Evolutionary conservation across 2,888 invertebrate species (phyloP).

Genomic region (Tridacna crocea): DNA sequence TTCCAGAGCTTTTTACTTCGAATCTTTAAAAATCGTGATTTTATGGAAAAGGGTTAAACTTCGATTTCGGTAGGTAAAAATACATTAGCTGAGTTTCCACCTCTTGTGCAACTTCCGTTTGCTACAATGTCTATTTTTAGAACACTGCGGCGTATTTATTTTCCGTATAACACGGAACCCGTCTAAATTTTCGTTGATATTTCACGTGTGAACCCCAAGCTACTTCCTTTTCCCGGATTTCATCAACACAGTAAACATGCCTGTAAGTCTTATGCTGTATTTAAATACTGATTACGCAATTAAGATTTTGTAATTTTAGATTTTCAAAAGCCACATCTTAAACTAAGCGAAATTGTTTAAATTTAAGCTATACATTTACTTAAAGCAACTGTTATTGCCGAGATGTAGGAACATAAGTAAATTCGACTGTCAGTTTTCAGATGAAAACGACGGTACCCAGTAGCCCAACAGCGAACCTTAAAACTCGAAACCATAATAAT

Average conservation of each 20-base stretch:
- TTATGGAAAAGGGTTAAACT: no score
- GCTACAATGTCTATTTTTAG: neutral
- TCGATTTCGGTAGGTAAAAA: neutral
- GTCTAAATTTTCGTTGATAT: conserved; percentile 35
- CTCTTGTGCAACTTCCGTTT: conserved; percentile 12
- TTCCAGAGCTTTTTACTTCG: no score
- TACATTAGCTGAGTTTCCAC: neutral
- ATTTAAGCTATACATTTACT: neutral
- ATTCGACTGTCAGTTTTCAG: no score
- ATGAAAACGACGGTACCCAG: no score
- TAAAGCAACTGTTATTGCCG: neutral
- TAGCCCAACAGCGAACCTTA: no score
- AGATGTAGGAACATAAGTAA: no score
- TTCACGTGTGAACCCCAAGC: conserved; percentile 46
- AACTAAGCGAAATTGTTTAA: neutral
- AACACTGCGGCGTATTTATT: neutral
- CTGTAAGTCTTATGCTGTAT: conserved; percentile 37
- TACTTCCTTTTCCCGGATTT: conserved; percentile 51
- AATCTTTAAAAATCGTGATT: no score
- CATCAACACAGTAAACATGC: conserved; percentile 56
- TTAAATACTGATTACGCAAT: neutral
- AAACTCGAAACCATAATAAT: no score
- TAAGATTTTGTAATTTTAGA: neutral
- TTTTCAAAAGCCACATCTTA: neutral
- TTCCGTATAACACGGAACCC: conserved; percentile 32